Conservation (phyloP, 1,140 invertebrate genomes). For the Zaprionus ornatus region DNA sequence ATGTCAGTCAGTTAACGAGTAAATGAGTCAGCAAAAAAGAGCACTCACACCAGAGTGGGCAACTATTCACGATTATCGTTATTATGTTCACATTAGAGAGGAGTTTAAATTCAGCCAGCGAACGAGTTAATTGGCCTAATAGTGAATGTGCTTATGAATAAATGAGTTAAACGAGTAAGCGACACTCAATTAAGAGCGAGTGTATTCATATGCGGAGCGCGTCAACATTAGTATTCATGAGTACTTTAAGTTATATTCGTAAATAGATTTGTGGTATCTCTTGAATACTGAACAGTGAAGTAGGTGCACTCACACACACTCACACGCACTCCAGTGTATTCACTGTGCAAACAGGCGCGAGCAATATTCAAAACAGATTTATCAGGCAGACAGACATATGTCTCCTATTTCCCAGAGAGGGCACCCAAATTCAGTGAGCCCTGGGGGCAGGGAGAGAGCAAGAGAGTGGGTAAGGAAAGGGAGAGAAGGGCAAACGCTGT, state of each 20-base stretch:
- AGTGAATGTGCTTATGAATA: background rate
- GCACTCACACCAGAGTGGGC: background rate
- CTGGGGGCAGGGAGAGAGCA: background rate
- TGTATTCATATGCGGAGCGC: background rate
- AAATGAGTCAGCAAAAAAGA: background rate
- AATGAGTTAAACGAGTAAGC: background rate
- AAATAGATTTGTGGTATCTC: background rate
- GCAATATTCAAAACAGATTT: slow-evolving; percentile 28
- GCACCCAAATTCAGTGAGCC: background rate
- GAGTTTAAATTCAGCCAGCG: background rate
- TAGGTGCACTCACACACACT: background rate
- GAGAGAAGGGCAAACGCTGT: background rate
- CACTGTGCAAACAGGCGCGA: slow-evolving; percentile 16
- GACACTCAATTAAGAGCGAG: background rate
- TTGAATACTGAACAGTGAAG: slow-evolving; percentile 5
- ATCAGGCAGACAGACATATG: slow-evolving; percentile 10
- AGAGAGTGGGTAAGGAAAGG: background rate
- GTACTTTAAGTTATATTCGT: background rate
- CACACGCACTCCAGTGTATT: slow-evolving; percentile 7
- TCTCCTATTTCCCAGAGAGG: background rate
- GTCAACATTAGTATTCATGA: background rate
- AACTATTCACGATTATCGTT: background rate
- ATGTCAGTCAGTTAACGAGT: slow-evolving; percentile 1
- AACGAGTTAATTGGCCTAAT: background rate
- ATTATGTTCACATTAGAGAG: background rate